These are phyloP conservation scores for Cinclus mexicanus DNA, from an alignment of 2,113 vertebrate species.

Conservation along the genomic window DNA sequence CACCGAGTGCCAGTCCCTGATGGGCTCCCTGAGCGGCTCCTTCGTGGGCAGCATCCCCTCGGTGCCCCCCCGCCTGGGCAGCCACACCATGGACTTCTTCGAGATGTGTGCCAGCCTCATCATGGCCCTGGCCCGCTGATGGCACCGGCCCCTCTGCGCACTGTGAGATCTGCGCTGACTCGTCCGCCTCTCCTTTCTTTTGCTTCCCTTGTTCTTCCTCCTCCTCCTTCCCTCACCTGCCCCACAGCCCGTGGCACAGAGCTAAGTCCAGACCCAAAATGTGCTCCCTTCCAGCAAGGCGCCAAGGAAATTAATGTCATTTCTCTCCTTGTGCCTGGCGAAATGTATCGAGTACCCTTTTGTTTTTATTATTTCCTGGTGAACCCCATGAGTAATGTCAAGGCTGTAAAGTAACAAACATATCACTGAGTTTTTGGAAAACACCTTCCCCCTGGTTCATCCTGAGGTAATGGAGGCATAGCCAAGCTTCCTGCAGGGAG, in stretches of 20 bases:
- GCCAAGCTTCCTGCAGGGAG: not conserved
- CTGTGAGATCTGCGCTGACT: conserved; percentile 40
- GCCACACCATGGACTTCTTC: conserved; percentile 99
- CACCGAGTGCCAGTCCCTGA: conserved; percentile 77
- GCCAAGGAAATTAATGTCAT: not conserved
- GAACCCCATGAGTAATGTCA: not conserved
- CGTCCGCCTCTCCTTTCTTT: not conserved
- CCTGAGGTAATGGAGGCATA: not conserved
- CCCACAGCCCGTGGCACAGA: not conserved
- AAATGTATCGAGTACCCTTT: not conserved
- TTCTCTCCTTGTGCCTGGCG: not conserved
- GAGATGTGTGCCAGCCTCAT: conserved; percentile 99
- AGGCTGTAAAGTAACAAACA: not conserved
- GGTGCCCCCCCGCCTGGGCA: conserved; percentile 84
- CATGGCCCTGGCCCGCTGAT: conserved; percentile 92
- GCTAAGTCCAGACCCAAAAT: not conserved
- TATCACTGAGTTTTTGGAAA: not conserved
- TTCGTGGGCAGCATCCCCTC: conserved; percentile 79
- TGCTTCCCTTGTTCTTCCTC: not conserved
- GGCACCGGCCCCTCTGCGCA: not conserved
- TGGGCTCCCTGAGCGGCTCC: conserved; percentile 86
- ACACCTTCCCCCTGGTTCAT: not conserved
- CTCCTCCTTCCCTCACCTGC: not conserved
- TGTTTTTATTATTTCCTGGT: not conserved
- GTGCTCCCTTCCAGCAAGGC: not conserved